phyloP scores from a whole-genome alignment of 2,888 invertebrate genomes.

The Plebejus anna region DNA sequence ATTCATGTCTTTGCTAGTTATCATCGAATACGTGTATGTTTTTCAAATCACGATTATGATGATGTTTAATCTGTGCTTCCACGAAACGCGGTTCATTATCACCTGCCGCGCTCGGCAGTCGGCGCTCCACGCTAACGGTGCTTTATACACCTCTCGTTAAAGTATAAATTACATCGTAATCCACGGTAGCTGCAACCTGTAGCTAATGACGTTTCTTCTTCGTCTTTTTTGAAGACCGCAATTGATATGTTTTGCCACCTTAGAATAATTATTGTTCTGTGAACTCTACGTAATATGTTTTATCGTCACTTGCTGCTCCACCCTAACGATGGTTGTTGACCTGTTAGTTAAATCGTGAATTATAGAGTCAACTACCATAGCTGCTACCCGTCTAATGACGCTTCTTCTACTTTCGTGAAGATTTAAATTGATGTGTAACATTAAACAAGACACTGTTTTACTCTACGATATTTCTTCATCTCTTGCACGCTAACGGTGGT shows the following conservation, averaged over 20 bases:
- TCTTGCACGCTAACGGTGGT: neutral
- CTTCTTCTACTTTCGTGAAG: too few species aligned
- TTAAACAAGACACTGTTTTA: too few species aligned
- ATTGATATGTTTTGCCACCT: neutral
- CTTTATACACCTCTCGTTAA: slow-evolving; percentile 12
- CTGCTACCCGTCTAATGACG: too few species aligned
- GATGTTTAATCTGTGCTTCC: neutral
- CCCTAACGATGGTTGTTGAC: too few species aligned
- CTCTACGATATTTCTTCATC: too few species aligned
- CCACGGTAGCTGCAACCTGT: slow-evolving; percentile 5
- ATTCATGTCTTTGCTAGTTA: neutral
- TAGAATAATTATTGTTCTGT: neutral
- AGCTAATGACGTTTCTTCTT: neutral
- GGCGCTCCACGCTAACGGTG: slow-evolving; percentile 5
- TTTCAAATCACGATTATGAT: neutral
- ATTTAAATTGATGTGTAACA: too few species aligned
- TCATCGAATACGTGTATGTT: neutral
- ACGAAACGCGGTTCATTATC: neutral
- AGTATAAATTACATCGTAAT: slow-evolving; percentile 4
- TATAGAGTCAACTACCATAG: too few species aligned
- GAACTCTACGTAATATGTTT: too few species aligned
- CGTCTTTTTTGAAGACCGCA: neutral
- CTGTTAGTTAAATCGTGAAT: too few species aligned
- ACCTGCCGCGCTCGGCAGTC: neutral
- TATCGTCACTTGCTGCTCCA: too few species aligned